Evolutionary conservation across 2,888 invertebrate genomes (phyloP), one percentile per base, ranked within the genome.

Genomic region (Leucophora obtusa): DNA sequence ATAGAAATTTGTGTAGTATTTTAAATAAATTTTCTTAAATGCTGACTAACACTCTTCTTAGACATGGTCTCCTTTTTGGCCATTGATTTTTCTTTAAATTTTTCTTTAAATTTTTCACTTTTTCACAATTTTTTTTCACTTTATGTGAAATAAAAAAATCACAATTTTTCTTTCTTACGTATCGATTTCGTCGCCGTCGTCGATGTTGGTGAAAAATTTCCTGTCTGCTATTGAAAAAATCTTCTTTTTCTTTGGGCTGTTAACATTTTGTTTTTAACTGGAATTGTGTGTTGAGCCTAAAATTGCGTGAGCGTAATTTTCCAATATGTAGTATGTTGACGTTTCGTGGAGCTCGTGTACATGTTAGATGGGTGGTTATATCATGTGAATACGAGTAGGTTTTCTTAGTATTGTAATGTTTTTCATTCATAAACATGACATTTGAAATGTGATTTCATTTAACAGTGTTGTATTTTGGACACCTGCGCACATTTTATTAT

Each of bases 31-130:
- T 77, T 74, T 8, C 50, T 78, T 54, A 65, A 74, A 70, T 73
- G 59, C 75, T 65, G 80, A 83, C 89, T 89, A 89, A 89, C 89
- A 89, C 88, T 89, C 86, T 89, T 89, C 82, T 89, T 89, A 59
- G 89, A 87, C 87, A 88, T 5, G 28, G 63, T 87, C 85, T 84
- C 85, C 82, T 63, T 79, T 84, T 78, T 83, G 62, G 73, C 77
- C 76, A 79, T 82, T 79, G 63, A 72, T 43, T 78, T 74, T 74
- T 73, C 70, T 15, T 69, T 72, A 53, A 78, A 68, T 75, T 75
- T 54, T 65, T 66, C 50, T 38, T 11, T 1, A 38, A 38, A 38
- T 50, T 63, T 77, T 62, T 71, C 58, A 63, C 8, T 63, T 76
- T n/a, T 77, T 76, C n/a, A 59, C 65, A 73, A 73, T 73, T 59